Conservation (phyloP, 1,140 invertebrate species). For the Meloidogyne hapla region DNA sequence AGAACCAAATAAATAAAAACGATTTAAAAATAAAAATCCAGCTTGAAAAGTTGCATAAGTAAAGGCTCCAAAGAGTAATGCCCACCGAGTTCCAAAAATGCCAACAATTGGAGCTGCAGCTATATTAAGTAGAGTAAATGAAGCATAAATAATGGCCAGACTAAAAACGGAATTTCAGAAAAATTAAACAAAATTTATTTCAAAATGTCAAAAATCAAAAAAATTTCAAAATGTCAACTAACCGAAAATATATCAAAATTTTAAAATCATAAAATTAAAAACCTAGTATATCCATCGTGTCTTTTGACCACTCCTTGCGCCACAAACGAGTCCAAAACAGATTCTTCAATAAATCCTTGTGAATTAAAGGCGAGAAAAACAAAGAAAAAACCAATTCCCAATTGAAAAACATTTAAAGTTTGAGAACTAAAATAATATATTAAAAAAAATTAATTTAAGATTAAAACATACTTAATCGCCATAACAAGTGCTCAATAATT, state of each 20-base stretch:
- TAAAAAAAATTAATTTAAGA: background rate
- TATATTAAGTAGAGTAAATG: conserved; percentile 54
- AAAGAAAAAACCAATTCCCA: conserved; percentile 53
- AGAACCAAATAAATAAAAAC: conserved; percentile 45
- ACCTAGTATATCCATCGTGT: conserved; percentile 46
- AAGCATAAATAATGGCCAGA: conserved; percentile 24
- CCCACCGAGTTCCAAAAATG: conserved; percentile 1
- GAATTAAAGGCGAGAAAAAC: conserved; percentile 54
- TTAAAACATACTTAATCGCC: background rate
- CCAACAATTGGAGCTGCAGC: conserved; percentile 49
- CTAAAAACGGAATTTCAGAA: background rate
- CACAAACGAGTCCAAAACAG: conserved; percentile 34
- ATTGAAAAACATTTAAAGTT: conserved; percentile 48
- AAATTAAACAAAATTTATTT: background rate
- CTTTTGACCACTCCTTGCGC: conserved; percentile 19
- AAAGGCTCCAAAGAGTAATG: conserved; percentile 36
- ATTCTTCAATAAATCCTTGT: conserved; percentile 50
- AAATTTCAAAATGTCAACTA: background rate
- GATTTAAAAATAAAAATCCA: conserved; percentile 52
- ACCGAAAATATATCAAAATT: no score
- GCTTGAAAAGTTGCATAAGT: conserved; percentile 47
- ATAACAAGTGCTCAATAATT: no score
- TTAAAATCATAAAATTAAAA: background rate
- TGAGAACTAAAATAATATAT: background rate
- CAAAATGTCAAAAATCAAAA: no score